These are phyloP conservation scores for Elanus axillaris DNA, from an alignment of 2,113 vertebrate species.

Conservation along the genomic window DNA sequence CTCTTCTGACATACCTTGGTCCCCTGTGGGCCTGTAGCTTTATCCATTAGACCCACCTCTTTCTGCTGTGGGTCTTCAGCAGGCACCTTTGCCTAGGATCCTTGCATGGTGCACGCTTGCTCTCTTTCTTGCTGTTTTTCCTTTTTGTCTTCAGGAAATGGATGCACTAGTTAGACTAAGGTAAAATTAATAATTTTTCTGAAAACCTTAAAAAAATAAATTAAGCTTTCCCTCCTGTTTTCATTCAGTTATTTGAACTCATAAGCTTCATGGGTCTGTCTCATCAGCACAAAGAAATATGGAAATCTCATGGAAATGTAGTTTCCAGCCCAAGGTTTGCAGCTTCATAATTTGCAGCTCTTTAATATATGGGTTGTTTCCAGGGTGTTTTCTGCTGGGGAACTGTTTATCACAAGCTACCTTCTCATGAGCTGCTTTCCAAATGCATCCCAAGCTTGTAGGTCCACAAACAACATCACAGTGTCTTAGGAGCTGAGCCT, in stretches of 20 bases:
- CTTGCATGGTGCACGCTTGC: accelerated
- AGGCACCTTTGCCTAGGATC: neutral
- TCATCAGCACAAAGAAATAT: neutral
- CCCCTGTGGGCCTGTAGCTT: neutral
- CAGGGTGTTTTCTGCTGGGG: conserved; percentile 24
- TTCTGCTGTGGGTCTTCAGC: neutral
- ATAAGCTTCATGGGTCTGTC: neutral
- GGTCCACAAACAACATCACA: conserved; percentile 27
- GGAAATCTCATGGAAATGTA: conserved; percentile 36
- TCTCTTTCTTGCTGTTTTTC: neutral
- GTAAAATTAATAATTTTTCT: neutral
- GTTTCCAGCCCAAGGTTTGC: conserved; percentile 3
- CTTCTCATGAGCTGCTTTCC: neutral
- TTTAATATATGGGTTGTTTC: conserved; percentile 26
- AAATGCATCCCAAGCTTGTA: neutral
- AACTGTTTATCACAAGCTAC: neutral
- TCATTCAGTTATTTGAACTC: neutral
- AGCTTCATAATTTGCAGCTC: conserved; percentile 36
- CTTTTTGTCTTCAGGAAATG: neutral
- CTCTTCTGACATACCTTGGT: accelerated
- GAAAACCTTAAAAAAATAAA: neutral
- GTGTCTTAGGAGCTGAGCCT: neutral
- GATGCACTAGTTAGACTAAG: neutral
- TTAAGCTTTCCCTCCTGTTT: neutral
- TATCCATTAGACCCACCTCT: neutral